Conservation (phyloP, 2,797 vertebrate genomes). For the Malurus splendens region DNA sequence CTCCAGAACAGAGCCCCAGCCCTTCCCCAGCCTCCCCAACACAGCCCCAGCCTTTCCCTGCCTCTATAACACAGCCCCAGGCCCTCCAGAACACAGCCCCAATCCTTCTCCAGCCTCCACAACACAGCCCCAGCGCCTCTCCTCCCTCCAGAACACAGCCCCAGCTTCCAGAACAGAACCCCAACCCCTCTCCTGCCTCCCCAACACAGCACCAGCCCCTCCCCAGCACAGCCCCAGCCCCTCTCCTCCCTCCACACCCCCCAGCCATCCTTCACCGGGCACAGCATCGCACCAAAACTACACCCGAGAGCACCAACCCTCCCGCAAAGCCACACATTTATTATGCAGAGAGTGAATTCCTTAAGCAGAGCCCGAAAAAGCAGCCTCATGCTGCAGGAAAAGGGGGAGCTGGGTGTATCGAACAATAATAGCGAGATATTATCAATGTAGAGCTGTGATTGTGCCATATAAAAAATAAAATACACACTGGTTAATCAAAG, state of each 20-base stretch:
- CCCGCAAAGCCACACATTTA: neutral
- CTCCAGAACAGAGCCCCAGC: no score
- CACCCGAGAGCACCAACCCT: fast-evolving
- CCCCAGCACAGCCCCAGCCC: no score
- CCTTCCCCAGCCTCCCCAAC: no score
- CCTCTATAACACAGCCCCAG: no score
- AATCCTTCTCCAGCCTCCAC: no score
- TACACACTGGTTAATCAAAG: slow-evolving; percentile 78
- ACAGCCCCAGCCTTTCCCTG: no score
- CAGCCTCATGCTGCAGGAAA: slow-evolving; percentile 17
- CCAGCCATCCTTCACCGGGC: fast-evolving
- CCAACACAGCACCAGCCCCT: no score
- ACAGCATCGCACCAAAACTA: fast-evolving
- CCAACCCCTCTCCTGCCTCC: no score
- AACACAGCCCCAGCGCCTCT: no score
- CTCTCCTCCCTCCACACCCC: neutral
- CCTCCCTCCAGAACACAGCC: no score
- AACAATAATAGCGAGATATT: slow-evolving; percentile 66
- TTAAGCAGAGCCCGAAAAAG: neutral
- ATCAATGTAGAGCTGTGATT: slow-evolving; percentile 70
- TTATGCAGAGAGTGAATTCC: neutral
- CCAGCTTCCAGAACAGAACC: no score
- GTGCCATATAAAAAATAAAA: slow-evolving; percentile 74
- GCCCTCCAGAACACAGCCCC: no score
- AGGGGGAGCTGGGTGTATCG: slow-evolving; percentile 12